phyloP scores from a whole-genome alignment of 2,888 invertebrate species.

The Physocephala rufipes region DNA sequence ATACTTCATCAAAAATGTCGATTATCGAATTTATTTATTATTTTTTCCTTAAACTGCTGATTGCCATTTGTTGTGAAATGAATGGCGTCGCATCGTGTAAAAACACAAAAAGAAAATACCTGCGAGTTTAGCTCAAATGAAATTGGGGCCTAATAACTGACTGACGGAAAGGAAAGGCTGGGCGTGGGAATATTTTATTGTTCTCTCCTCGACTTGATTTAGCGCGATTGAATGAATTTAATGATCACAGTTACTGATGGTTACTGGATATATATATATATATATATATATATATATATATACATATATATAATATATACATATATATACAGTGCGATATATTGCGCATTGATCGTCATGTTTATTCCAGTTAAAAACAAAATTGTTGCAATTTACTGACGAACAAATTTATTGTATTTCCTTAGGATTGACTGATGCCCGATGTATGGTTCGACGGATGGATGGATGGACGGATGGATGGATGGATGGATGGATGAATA shows the following conservation, averaged over 20 bases:
- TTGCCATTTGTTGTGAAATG: too few species aligned
- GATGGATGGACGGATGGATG: background rate
- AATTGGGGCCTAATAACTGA: background rate
- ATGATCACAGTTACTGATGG: slow-evolving; percentile 13
- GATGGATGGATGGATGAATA: slow-evolving; percentile 2
- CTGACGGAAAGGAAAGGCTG: too few species aligned
- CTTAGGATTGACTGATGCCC: slow-evolving; percentile 17
- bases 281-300: background rate
- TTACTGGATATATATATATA: too few species aligned
- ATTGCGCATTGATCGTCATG: slow-evolving; percentile 26
- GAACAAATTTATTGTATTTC: slow-evolving; percentile 11
- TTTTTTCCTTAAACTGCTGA: too few species aligned
- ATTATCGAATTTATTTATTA: too few species aligned
- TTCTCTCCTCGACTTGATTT: background rate
- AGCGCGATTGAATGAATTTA: slow-evolving; percentile 12
- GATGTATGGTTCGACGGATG: slow-evolving; percentile 20
- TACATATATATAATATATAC: too few species aligned
- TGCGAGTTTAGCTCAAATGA: slow-evolving; percentile 8
- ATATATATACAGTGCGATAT: too few species aligned
- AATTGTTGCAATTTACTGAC: slow-evolving; percentile 35
- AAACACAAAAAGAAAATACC: background rate
- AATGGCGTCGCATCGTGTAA: too few species aligned
- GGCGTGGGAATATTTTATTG: slow-evolving; percentile 31
- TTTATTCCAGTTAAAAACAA: slow-evolving; percentile 31
- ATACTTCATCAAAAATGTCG: too few species aligned